A percentile compares a stretch with the other conserved stretches of the same genome.
phyloP scores from a whole-genome alignment of 2,888 invertebrate genomes.

The Unio delphinus region DNA sequence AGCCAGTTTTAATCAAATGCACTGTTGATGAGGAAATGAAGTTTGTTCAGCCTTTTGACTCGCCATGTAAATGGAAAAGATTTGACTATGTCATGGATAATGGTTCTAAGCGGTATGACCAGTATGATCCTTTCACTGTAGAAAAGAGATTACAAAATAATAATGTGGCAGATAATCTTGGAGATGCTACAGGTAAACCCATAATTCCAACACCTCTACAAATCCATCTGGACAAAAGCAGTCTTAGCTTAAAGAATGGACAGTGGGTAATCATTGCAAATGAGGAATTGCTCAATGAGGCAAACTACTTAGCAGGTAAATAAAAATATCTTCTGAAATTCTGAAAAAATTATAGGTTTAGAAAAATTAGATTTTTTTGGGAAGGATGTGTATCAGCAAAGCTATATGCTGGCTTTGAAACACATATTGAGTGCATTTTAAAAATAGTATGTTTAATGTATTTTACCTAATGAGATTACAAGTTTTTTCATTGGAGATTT shows the following conservation, averaged over 20 bases:
- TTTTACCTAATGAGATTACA: not conserved
- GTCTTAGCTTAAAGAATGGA: slow-evolving; percentile 21
- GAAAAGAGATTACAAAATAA: slow-evolving; percentile 50
- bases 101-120: slow-evolving; percentile 39
- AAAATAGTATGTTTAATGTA: too few relatives aligned
- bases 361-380: too few relatives aligned
- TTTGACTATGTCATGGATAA: slow-evolving; percentile 51
- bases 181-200: slow-evolving; percentile 7
- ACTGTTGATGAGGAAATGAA: slow-evolving; percentile 55
- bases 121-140: slow-evolving; percentile 54
- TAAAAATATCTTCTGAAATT: too few relatives aligned
- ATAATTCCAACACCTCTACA: slow-evolving; percentile 53
- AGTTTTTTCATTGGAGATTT: too few relatives aligned
- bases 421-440: too few relatives aligned
- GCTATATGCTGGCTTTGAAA: too few relatives aligned
- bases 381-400: not conserved
- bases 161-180: slow-evolving; percentile 13
- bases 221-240: slow-evolving; percentile 16
- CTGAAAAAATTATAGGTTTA: too few relatives aligned
- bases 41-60: slow-evolving; percentile 58
- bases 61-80: slow-evolving; percentile 56
- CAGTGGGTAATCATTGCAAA: slow-evolving; percentile 41
- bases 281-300: slow-evolving; percentile 35
- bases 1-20: slow-evolving; percentile 48
- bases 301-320: slow-evolving; percentile 48